Percentiles rank a stretch among this genome's conserved stretches.
phyloP scores from a whole-genome alignment of 1,140 invertebrate genomes.

The Megalonaias nervosa region DNA sequence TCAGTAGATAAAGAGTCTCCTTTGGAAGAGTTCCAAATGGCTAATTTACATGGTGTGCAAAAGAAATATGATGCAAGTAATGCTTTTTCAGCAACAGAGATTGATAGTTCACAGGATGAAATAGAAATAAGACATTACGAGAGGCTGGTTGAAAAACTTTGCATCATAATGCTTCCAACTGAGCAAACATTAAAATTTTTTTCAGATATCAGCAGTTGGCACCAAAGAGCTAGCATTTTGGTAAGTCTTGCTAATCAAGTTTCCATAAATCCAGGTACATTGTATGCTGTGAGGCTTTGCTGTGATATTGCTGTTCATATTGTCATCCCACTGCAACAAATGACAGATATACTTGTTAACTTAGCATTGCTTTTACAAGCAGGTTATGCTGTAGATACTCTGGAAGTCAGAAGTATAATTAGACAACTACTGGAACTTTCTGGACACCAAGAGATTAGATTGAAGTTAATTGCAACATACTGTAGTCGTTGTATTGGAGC shows the following conservation, averaged over 20 bases:
- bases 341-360: neutral
- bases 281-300: conserved; percentile 13
- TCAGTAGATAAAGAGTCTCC: no score
- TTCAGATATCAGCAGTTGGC: conserved; percentile 1
- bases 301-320: neutral
- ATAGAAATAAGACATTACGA: neutral
- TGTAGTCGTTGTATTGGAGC: no score
- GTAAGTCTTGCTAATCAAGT: conserved; percentile 4
- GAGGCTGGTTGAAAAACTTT: neutral
- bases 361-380: neutral
- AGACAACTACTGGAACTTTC: neutral
- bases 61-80: neutral
- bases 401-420: neutral
- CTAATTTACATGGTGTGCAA: neutral
- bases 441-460: neutral
- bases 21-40: neutral
- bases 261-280: neutral
- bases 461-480: no score
- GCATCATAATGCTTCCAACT: conserved; percentile 4
- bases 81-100: neutral
- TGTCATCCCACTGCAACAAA: neutral
- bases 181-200: neutral
- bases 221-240: neutral
- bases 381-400: neutral
- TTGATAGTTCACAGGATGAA: neutral